Conservation (phyloP, 2,888 invertebrate species). For the Drosophila putrida region DNA sequence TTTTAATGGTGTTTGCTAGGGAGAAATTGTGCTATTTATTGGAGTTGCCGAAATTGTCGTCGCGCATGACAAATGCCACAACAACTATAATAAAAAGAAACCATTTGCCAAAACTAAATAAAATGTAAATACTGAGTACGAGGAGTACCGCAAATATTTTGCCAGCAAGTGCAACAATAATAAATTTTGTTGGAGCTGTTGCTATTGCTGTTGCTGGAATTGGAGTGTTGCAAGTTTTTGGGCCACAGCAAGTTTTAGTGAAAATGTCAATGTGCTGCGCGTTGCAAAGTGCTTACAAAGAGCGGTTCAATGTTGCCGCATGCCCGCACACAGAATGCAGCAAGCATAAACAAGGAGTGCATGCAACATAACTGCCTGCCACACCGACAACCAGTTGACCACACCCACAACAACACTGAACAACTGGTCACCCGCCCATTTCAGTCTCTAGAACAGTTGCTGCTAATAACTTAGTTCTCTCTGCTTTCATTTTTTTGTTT, state of each 20-base stretch:
- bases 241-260: slow-evolving; percentile 18
- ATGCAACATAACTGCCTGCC: slow-evolving; percentile 30
- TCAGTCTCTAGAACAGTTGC: slow-evolving; percentile 45
- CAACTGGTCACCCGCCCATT: slow-evolving; percentile 11
- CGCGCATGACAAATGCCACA: slow-evolving; percentile 30
- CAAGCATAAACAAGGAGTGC: slow-evolving; percentile 59
- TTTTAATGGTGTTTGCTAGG: neutral
- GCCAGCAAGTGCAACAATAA: slow-evolving; percentile 59
- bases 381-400: slow-evolving; percentile 30
- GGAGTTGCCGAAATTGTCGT: slow-evolving; percentile 7
- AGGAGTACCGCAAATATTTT: slow-evolving; percentile 57
- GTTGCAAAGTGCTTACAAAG: slow-evolving; percentile 24
- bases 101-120: slow-evolving; percentile 47
- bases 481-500: slow-evolving; percentile 10
- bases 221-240: slow-evolving; percentile 1
- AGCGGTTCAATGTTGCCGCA: slow-evolving; percentile 55
- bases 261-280: slow-evolving; percentile 54
- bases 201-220: neutral
- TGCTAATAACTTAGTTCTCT: slow-evolving; percentile 73
- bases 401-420: slow-evolving; percentile 40
- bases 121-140: slow-evolving; percentile 57
- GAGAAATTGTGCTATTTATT: slow-evolving; percentile 20
- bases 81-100: slow-evolving; percentile 36
- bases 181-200: slow-evolving; percentile 50
- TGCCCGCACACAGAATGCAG: slow-evolving; percentile 60